These are phyloP conservation scores for Diadophis punctatus DNA, from an alignment of 2,113 vertebrate genomes.

Conservation along the genomic window DNA sequence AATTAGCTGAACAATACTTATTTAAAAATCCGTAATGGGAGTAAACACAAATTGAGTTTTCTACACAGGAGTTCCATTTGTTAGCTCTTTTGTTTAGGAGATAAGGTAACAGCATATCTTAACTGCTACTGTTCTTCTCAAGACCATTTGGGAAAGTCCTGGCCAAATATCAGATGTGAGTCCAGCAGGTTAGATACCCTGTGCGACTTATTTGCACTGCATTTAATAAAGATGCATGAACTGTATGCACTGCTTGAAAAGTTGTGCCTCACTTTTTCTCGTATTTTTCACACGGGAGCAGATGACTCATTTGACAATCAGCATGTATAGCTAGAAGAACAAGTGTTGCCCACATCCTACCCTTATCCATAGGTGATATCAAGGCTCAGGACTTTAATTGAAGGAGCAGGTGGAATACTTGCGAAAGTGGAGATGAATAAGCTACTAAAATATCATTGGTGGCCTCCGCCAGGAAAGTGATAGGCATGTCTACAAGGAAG, in stretches of 20 bases:
- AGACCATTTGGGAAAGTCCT: background rate
- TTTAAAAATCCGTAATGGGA: background rate
- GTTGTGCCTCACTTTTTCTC: background rate
- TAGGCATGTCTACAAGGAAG: background rate
- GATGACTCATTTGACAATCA: background rate
- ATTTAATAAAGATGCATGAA: background rate
- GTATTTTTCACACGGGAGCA: conserved; percentile 1
- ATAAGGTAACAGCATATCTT: background rate
- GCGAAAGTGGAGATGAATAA: background rate
- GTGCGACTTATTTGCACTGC: conserved; percentile 5
- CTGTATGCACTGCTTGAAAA: background rate
- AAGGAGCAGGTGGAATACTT: background rate
- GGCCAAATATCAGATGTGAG: background rate
- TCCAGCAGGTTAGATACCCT: conserved; percentile 23
- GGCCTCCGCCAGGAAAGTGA: background rate
- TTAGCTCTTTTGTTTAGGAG: background rate
- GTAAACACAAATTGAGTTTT: conserved; percentile 19
- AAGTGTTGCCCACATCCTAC: background rate
- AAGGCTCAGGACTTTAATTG: background rate
- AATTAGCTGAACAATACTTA: background rate
- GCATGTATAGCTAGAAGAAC: background rate
- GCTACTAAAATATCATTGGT: background rate
- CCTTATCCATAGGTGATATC: background rate
- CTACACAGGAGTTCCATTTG: background rate
- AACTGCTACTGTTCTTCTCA: background rate